These are phyloP conservation scores for Gymnobelideus leadbeateri DNA, from an alignment of 2,113 vertebrate species.

Conservation along the genomic window DNA sequence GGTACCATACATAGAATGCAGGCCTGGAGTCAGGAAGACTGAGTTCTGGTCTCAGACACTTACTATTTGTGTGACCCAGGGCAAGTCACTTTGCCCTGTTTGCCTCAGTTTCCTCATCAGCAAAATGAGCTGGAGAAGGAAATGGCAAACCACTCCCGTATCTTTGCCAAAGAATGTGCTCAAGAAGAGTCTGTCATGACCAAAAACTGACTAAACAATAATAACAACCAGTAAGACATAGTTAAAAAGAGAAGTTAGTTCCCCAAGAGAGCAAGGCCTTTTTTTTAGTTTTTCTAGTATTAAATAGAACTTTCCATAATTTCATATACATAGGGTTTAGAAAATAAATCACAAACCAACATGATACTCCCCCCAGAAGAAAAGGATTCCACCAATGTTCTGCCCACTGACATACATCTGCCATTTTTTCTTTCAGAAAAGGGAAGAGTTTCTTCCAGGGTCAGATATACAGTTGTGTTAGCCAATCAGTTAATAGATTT, in stretches of 20 bases:
- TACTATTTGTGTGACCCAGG: not conserved
- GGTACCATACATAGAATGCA: not conserved
- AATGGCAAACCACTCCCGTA: not conserved
- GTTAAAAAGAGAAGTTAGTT: not conserved
- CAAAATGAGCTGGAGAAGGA: not conserved
- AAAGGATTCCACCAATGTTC: accelerated
- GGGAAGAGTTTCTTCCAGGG: not conserved
- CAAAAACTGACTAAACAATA: not conserved
- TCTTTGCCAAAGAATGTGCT: not conserved
- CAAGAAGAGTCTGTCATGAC: not conserved
- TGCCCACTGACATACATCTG: not conserved
- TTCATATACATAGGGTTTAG: not conserved
- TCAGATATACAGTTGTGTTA: constrained; percentile 38
- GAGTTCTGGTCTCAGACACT: not conserved
- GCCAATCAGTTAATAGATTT: constrained; percentile 40
- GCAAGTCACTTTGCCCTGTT: not conserved
- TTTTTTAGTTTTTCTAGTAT: not conserved
- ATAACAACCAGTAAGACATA: not conserved
- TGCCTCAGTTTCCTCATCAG: not conserved
- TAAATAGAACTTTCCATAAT: not conserved
- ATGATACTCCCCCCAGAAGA: not conserved
- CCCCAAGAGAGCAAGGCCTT: not conserved
- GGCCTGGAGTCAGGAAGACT: not conserved
- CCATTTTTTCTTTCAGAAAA: not conserved
- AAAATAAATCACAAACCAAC: not conserved